phyloP scores from a whole-genome alignment of 2,888 invertebrate species.

The Thymelicus acteon region DNA sequence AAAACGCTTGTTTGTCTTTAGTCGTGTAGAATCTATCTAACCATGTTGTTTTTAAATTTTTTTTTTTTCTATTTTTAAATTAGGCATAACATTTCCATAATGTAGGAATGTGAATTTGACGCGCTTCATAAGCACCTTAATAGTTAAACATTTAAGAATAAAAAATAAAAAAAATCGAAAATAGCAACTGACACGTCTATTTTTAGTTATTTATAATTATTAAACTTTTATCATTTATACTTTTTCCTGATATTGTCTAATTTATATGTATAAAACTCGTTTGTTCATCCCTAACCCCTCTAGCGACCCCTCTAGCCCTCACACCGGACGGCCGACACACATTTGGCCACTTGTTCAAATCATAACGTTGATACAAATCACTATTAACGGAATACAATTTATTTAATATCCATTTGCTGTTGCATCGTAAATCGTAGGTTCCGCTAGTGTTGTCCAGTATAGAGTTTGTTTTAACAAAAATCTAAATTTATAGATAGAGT shows the following conservation, averaged over 20 bases:
- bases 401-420: constrained; percentile 78
- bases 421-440: constrained; percentile 42
- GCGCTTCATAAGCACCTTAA: too few species aligned
- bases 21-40: too few species aligned
- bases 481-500: constrained; percentile 14
- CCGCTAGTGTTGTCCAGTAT: constrained; percentile 39
- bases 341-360: constrained; percentile 80
- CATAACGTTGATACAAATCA: constrained; percentile 81
- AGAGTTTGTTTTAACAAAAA: constrained; percentile 11
- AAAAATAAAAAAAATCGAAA: too few species aligned
- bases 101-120: too few species aligned
- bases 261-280: constrained; percentile 8
- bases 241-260: constrained; percentile 13
- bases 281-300: constrained; percentile 30
- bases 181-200: too few species aligned
- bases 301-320: constrained; percentile 42
- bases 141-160: too few species aligned
- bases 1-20: too few species aligned
- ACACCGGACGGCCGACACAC: constrained; percentile 59
- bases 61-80: too few species aligned
- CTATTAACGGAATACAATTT: constrained; percentile 79
- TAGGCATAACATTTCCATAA: too few species aligned
- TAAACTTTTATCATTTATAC: not conserved
- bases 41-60: too few species aligned
- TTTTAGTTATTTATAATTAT: too few species aligned